Evolutionary conservation across 2,797 vertebrate genomes (phyloP).

Genomic region (Falco concolor): DNA sequence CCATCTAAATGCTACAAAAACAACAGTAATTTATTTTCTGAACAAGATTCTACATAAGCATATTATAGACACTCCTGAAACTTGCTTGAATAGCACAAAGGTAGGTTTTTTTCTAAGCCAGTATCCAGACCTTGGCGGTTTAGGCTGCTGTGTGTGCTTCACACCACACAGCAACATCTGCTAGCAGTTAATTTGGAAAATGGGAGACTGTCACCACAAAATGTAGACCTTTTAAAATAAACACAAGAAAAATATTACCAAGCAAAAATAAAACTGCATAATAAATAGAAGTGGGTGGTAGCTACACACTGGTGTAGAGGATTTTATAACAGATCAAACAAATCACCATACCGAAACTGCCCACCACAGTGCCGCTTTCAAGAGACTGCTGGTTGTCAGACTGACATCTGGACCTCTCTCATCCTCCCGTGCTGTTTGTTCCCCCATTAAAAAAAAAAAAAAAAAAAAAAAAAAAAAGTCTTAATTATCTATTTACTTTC

Average conservation of each 20-base stretch:
- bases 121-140: constrained; percentile 58
- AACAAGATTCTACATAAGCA: constrained; percentile 33
- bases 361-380: not conserved
- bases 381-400: not conserved
- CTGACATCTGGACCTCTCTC: not conserved
- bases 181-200: constrained; percentile 79
- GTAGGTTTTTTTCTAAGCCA: constrained; percentile 16
- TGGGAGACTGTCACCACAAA: constrained; percentile 74
- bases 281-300: constrained; percentile 69
- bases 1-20: constrained; percentile 42
- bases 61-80: constrained; percentile 52
- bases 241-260: constrained; percentile 71
- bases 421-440: not conserved
- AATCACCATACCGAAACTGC: not conserved
- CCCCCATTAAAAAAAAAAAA: not conserved
- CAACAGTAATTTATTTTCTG: constrained; percentile 50
- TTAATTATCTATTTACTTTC: not conserved
- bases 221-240: constrained; percentile 74
- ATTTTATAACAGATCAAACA: constrained; percentile 40
- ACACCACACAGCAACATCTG: constrained; percentile 73
- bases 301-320: not conserved
- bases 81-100: constrained; percentile 30
- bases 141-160: constrained; percentile 51
- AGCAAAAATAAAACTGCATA: constrained; percentile 66
- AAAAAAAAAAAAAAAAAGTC: not conserved